These are phyloP conservation scores for Lissocephala sabroskyi DNA, from an alignment of 2,888 invertebrate species.

Conservation along the genomic window DNA sequence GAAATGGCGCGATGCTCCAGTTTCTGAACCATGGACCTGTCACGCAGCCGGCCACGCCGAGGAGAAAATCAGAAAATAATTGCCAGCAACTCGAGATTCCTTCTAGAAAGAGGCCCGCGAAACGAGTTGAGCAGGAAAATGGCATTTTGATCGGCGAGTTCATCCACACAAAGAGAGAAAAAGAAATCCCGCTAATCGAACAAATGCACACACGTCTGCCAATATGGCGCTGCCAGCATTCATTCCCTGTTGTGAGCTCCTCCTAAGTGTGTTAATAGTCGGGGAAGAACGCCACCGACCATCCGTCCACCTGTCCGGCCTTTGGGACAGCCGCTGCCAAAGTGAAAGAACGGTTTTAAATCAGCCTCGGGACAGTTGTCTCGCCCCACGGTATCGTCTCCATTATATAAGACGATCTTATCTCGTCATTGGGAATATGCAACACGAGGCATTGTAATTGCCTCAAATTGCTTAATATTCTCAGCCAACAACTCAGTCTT, in stretches of 20 bases:
- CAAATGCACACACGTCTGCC: conserved; percentile 29
- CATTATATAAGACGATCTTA: too few species aligned
- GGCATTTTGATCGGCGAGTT: conserved; percentile 29
- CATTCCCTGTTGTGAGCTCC: background rate
- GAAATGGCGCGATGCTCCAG: conserved; percentile 62
- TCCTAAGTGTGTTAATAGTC: background rate
- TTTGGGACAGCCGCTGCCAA: too few species aligned
- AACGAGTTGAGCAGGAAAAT: conserved; percentile 50
- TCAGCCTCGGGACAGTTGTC: too few species aligned
- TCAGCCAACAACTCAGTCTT: too few species aligned
- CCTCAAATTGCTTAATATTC: too few species aligned
- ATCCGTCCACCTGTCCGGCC: too few species aligned
- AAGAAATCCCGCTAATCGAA: conserved; percentile 52
- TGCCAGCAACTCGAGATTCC: conserved; percentile 53
- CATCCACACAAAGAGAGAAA: background rate
- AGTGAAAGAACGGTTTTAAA: too few species aligned
- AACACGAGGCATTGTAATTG: too few species aligned
- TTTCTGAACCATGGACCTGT: conserved; percentile 64
- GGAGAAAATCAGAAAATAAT: conserved; percentile 64
- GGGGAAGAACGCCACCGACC: too few species aligned
- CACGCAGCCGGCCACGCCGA: conserved; percentile 42
- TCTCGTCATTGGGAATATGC: too few species aligned
- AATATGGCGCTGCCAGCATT: conserved; percentile 10
- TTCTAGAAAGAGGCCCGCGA: conserved; percentile 37
- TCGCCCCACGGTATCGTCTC: too few species aligned